Conservation (phyloP, 2,113 vertebrate species). For the Guaruba guarouba region DNA sequence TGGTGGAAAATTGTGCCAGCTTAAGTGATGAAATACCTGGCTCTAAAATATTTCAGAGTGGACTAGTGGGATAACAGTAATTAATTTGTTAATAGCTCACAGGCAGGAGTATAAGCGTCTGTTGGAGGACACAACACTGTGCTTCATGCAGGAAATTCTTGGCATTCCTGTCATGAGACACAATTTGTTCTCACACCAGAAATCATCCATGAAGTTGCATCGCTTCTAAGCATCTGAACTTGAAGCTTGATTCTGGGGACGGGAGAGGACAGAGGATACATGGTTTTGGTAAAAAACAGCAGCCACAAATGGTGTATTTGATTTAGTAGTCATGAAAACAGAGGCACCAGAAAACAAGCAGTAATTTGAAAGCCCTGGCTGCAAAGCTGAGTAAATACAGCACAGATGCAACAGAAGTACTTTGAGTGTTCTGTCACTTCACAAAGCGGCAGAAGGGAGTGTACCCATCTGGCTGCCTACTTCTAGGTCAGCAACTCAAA, state of each 20-base stretch:
- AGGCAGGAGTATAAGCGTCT: neutral
- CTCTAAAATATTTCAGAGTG: neutral
- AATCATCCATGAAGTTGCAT: neutral
- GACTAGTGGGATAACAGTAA: neutral
- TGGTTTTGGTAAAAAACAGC: neutral
- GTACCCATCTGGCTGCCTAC: neutral
- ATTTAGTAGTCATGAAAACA: neutral
- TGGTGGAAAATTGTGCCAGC: neutral
- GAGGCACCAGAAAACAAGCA: neutral
- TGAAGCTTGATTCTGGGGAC: neutral
- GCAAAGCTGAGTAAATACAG: neutral
- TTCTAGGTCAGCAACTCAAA: neutral
- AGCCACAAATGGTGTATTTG: neutral
- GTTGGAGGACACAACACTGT: neutral
- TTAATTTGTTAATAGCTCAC: neutral
- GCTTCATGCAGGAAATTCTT: neutral
- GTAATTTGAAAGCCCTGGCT: neutral
- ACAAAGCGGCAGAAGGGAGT: neutral
- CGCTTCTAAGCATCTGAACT: neutral
- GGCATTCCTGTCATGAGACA: neutral
- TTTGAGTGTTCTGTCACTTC: neutral
- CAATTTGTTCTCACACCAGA: neutral
- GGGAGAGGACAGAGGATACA: accelerated
- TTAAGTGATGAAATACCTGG: neutral
- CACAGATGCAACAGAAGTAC: neutral